A percentile compares a stretch with the other conserved stretches of the same genome.
These are phyloP conservation scores for Hapalemur alaotrensis DNA, from an alignment of 2,797 vertebrate genomes.

Conservation along the genomic window DNA sequence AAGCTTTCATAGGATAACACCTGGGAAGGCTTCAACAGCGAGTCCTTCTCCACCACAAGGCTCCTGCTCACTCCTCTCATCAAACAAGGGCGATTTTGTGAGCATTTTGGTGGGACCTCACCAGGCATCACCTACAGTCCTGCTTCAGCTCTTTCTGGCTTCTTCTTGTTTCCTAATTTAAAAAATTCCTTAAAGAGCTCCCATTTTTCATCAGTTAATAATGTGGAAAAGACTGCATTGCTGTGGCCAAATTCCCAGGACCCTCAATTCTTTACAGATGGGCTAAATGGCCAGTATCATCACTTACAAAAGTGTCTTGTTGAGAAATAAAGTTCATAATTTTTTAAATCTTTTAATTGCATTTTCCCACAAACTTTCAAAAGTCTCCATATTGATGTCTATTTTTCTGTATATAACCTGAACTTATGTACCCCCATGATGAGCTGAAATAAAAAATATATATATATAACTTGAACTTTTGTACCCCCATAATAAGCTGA, in stretches of 20 bases:
- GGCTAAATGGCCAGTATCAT: not conserved
- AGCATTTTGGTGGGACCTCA: no score
- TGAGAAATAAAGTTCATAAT: not conserved
- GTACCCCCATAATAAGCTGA: no score
- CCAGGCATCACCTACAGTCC: no score
- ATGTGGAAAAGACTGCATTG: not conserved
- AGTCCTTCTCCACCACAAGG: no score
- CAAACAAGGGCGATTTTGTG: no score
- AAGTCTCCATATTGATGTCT: not conserved
- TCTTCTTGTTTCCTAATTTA: not conserved
- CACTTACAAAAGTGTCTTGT: not conserved
- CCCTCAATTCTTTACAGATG: not conserved
- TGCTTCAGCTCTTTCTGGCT: not conserved
- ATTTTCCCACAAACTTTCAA: not conserved
- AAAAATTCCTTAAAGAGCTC: not conserved
- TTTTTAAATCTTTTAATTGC: not conserved
- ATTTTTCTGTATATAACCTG: no score
- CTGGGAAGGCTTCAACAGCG: no score
- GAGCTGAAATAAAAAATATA: no score
- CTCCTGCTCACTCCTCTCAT: no score
- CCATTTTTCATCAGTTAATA: not conserved
- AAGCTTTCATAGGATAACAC: no score
- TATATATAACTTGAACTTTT: no score
- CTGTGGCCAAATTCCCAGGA: not conserved
- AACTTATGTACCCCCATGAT: no score